Percentiles rank a stretch among this genome's conserved stretches.
These are phyloP conservation scores for Protobothrops mucrosquamatus DNA, from an alignment of 2,113 vertebrate genomes.

Conservation along the genomic window DNA sequence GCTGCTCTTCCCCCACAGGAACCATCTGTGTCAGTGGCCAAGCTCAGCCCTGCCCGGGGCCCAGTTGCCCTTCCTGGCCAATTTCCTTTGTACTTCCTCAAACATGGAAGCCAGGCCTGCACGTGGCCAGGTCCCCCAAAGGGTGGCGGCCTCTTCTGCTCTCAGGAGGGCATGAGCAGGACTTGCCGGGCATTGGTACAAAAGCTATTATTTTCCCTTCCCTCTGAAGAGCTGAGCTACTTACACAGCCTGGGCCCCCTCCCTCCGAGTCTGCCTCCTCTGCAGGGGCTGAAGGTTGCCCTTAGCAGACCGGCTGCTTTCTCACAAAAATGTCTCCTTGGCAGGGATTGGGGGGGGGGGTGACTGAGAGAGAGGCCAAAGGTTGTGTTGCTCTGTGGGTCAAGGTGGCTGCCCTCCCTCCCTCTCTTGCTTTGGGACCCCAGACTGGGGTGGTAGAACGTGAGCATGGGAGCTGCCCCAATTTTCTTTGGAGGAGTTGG, in stretches of 20 bases:
- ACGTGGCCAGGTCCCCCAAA: accelerated
- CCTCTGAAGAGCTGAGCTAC: not conserved
- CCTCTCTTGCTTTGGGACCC: not conserved
- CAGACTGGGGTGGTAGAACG: not conserved
- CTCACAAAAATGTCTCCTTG: not conserved
- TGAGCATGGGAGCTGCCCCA: not conserved
- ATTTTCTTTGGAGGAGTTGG: not conserved
- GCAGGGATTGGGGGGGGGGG: not conserved
- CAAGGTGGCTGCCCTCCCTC: not conserved
- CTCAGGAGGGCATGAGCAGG: not conserved
- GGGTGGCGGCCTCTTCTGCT: not conserved
- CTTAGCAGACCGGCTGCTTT: not conserved
- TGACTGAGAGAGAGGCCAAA: not conserved
- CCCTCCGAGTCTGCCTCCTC: not conserved
- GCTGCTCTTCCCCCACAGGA: slow-evolving; percentile 81
- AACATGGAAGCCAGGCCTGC: accelerated
- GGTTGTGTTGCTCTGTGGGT: not conserved
- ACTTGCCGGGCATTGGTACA: not conserved
- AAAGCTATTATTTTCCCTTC: not conserved
- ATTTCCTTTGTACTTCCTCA: slow-evolving; percentile 63
- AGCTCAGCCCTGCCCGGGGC: slow-evolving; percentile 47
- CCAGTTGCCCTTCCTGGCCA: slow-evolving; percentile 64
- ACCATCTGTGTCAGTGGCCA: slow-evolving; percentile 81
- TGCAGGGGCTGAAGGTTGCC: not conserved
- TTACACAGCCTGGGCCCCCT: not conserved